Percentiles rank a stretch among this genome's conserved stretches.
phyloP scores from a whole-genome alignment of 2,888 invertebrate species.

The Tachystola acroxantha region DNA sequence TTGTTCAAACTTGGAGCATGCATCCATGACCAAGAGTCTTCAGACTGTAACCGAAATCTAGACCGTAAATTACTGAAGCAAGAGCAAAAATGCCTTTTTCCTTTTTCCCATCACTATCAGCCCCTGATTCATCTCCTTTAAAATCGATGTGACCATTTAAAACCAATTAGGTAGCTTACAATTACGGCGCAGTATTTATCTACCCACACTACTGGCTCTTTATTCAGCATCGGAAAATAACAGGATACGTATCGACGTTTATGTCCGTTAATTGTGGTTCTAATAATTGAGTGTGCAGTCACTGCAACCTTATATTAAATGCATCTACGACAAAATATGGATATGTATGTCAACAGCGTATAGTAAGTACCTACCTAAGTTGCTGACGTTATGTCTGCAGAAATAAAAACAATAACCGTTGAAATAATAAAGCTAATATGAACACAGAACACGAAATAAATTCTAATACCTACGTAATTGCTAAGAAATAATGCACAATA shows the following conservation, averaged over 20 bases:
- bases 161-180: conserved; percentile 25
- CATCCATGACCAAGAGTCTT: no score
- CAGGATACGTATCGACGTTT: conserved; percentile 7
- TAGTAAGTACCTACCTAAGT: not conserved
- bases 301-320: not conserved
- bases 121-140: conserved; percentile 19
- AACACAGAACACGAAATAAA: no score
- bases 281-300: conserved; percentile 1
- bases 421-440: no score
- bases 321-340: not conserved
- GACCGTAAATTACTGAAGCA: no score
- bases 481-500: no score
- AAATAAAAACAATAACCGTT: no score
- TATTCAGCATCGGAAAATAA: conserved; percentile 7
- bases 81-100: no score
- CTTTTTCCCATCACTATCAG: conserved; percentile 6
- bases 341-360: not conserved
- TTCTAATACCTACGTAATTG: no score
- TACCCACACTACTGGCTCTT: conserved; percentile 14
- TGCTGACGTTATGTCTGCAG: no score
- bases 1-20: no score
- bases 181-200: conserved; percentile 23
- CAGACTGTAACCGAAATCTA: no score
- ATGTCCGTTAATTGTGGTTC: conserved; percentile 8
- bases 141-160: conserved; percentile 25